Conservation (phyloP, 2,797 vertebrate species). For the Gila robusta region DNA sequence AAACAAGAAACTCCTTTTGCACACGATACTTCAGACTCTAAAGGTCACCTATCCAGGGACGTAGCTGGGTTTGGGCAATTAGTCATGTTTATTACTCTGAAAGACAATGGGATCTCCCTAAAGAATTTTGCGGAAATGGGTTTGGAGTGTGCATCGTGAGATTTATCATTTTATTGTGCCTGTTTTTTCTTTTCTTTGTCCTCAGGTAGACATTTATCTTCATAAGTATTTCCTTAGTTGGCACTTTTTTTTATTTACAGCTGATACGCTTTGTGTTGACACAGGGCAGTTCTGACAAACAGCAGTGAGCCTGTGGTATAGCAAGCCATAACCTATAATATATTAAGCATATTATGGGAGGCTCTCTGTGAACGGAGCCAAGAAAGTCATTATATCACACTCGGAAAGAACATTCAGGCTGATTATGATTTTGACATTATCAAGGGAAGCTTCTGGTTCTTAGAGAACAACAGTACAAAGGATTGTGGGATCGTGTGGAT, state of each 20-base stretch:
- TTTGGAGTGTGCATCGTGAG: slow-evolving; percentile 70
- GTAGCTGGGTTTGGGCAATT: slow-evolving; percentile 85
- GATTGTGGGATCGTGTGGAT: background rate
- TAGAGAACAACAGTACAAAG: slow-evolving; percentile 23
- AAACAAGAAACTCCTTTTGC: slow-evolving; percentile 35
- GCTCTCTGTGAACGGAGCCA: background rate
- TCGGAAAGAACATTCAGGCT: background rate
- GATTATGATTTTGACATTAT: slow-evolving; percentile 33
- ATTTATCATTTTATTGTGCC: slow-evolving; percentile 79
- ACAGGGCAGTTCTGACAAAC: slow-evolving; percentile 37
- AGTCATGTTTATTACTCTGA: slow-evolving; percentile 87
- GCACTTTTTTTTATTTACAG: slow-evolving; percentile 44
- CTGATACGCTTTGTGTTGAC: slow-evolving; percentile 34
- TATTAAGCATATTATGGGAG: slow-evolving; percentile 17
- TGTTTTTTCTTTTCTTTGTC: slow-evolving; percentile 52
- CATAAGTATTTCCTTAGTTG: slow-evolving; percentile 57
- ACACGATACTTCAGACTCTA: slow-evolving; percentile 69
- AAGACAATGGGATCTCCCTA: slow-evolving; percentile 85
- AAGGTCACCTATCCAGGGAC: slow-evolving; percentile 88
- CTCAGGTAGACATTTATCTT: slow-evolving; percentile 63
- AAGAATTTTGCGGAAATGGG: slow-evolving; percentile 75
- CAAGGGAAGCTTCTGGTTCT: slow-evolving; percentile 14
- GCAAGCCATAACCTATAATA: slow-evolving; percentile 30
- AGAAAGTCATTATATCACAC: slow-evolving; percentile 16
- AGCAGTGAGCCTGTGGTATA: slow-evolving; percentile 25